phyloP scores from a whole-genome alignment of 2,797 vertebrate genomes.

The Neosilurus hyrtlii region DNA sequence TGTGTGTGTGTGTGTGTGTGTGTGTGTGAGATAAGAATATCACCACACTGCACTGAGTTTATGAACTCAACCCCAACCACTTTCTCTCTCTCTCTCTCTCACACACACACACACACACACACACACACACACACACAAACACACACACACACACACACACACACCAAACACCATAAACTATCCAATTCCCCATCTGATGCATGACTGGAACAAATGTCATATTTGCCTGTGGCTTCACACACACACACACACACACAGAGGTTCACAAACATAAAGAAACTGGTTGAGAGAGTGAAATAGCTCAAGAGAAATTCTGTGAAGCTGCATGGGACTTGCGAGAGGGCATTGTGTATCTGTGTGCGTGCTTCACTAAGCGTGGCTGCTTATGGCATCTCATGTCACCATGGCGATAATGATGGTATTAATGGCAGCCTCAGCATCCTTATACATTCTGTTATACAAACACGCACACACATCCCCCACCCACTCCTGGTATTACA shows the following conservation, averaged over 20 bases:
- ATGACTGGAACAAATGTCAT: slow-evolving; percentile 36
- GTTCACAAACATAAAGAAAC: background rate
- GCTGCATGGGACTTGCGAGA: background rate
- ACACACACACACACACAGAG: background rate
- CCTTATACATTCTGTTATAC: background rate
- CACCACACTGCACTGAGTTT: background rate
- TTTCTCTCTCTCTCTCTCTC: background rate
- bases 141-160: background rate
- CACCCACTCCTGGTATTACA: too few relatives aligned
- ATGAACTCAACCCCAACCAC: background rate
- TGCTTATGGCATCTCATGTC: slow-evolving; percentile 6
- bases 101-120: too few relatives aligned
- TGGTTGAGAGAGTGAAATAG: background rate
- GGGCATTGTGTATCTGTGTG: background rate
- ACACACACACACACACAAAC: background rate
- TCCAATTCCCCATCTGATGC: slow-evolving; percentile 31
- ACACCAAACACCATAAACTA: slow-evolving; percentile 10
- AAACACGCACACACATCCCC: too few relatives aligned
- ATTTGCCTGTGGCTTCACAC: slow-evolving; percentile 30
- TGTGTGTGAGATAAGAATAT: background rate
- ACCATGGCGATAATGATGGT: slow-evolving; percentile 4
- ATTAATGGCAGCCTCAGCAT: background rate
- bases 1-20: too few relatives aligned
- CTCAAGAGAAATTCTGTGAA: slow-evolving; percentile 3
- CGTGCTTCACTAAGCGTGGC: background rate